Evolutionary conservation across 2,888 invertebrate genomes (phyloP).

Genomic region (Epistrophella euchroma): DNA sequence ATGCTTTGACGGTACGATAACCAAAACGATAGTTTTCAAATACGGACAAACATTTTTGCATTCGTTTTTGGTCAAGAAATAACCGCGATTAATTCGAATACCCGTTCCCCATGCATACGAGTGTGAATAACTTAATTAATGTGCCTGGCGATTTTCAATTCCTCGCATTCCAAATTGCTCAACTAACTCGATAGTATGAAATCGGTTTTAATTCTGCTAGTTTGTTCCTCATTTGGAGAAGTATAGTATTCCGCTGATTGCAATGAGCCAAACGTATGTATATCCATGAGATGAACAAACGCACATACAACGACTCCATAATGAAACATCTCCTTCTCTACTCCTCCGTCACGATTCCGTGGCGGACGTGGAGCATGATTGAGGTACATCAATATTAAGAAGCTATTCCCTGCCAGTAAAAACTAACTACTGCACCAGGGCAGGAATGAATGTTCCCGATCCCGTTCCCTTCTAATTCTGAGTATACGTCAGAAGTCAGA

Average conservation of each 20-base stretch:
- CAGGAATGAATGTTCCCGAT: constrained; percentile 17
- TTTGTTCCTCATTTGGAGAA: constrained; percentile 58
- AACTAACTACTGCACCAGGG: constrained; percentile 42
- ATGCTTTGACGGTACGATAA: not conserved
- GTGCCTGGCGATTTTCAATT: constrained; percentile 67
- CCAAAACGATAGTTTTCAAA: not conserved
- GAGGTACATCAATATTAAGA: constrained; percentile 29
- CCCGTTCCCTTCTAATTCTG: constrained; percentile 35
- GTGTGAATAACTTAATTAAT: constrained; percentile 75
- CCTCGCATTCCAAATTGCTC: constrained; percentile 60
- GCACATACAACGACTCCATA: constrained; percentile 41
- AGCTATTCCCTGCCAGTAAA: constrained; percentile 36
- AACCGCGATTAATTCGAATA: constrained; percentile 5
- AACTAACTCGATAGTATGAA: constrained; percentile 71
- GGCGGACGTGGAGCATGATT: not conserved
- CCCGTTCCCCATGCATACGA: constrained; percentile 50
- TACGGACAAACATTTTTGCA: not conserved
- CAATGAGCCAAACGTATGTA: constrained; percentile 53
- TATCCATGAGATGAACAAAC: constrained; percentile 35
- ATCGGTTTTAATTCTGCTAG: constrained; percentile 66
- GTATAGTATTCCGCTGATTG: constrained; percentile 67
- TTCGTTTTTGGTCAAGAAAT: not conserved
- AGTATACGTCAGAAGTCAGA: constrained; percentile 1
- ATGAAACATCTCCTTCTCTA: constrained; percentile 39
- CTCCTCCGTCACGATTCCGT: too few species aligned